Evolutionary conservation across 2,888 invertebrate genomes (phyloP), one percentile per base, ranked within the genome.

Genomic region (Nemotelus nigrinus): DNA sequence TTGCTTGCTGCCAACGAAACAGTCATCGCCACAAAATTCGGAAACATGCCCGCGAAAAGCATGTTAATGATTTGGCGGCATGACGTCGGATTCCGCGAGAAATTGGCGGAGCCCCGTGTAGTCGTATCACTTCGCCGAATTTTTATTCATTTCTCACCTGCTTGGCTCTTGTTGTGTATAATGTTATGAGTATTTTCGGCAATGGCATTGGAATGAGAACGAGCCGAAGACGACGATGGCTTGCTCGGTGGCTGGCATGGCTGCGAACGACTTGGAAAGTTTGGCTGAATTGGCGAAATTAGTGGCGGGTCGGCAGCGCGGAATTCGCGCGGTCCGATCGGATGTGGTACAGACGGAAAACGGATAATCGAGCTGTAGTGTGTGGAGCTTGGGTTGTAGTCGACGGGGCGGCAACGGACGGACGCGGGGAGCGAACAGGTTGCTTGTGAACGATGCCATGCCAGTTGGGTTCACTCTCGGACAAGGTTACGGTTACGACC

Each of bases 401-500:
- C 25, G 25, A 25, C 25, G 25, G 25, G 25, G 25, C 43, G 41
- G 45, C 25, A 72, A 44, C 44, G 5, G 70, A 2, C 45, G 45
- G 65, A n/a, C 44, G 57, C 8, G 8, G 71, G 10, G 67, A 5
- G 57, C 7, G 10, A 48, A 39, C 44, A 57, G 71, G 43, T 72
- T 74, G 60, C 48, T 60, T 41, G 53, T 25, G 25, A 25, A 25
- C 53, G 53, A 53, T 67, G 63, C 48, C 74, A 63, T 25, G 25
- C 25, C 25, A 25, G 25, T 25, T 25, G 25, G 25, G 74, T 74
- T 74, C 48, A 74, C 43, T 74, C 41, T 10, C 60, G 74, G 74
- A 41, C 74, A 74, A 74, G 74, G 74, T 74, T 74, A 74, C 74
- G 74, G 63, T 74, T 74, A 74, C 60, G 74, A 63, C 74, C 74